Conservation (phyloP, 2,888 invertebrate genomes). For the Cyclophora punctaria region DNA sequence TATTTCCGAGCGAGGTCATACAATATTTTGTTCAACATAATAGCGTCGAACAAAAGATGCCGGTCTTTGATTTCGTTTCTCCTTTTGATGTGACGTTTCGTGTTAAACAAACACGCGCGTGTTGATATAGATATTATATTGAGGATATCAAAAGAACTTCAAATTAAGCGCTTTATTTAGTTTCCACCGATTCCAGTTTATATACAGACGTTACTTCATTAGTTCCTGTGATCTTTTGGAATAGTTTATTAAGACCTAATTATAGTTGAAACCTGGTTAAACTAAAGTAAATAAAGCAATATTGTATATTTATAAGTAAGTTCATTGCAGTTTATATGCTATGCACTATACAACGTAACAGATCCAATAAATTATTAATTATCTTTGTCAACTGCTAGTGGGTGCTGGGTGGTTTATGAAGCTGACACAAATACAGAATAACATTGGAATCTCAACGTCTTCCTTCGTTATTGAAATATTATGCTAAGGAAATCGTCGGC, state of each 20-base stretch:
- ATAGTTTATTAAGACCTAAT: too few species aligned
- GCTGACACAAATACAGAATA: slow-evolving; percentile 4
- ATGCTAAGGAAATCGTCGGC: slow-evolving; percentile 38
- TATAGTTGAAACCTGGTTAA: too few species aligned
- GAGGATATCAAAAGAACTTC: too few species aligned
- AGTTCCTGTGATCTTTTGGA: too few species aligned
- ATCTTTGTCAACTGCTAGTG: background rate
- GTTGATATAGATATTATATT: background rate
- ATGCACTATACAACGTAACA: too few species aligned
- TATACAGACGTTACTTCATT: background rate
- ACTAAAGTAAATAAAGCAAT: too few species aligned
- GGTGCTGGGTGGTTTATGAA: slow-evolving; percentile 9
- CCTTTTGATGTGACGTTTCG: slow-evolving; percentile 49
- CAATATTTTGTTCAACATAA: slow-evolving; percentile 48
- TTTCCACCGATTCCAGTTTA: background rate
- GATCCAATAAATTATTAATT: too few species aligned
- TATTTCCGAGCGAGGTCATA: slow-evolving; percentile 53
- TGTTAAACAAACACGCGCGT: slow-evolving; percentile 9
- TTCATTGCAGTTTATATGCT: too few species aligned
- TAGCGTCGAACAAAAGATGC: slow-evolving; percentile 29
- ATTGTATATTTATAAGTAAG: too few species aligned
- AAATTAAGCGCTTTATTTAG: too few species aligned
- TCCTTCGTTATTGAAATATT: slow-evolving; percentile 42
- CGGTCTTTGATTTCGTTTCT: slow-evolving; percentile 43
- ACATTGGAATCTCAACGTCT: slow-evolving; percentile 14